A percentile compares a stretch with the other conserved stretches of the same genome.
Evolutionary conservation across 2,797 vertebrate genomes (phyloP).

Genomic region (Pseudochirops corinnae): DNA sequence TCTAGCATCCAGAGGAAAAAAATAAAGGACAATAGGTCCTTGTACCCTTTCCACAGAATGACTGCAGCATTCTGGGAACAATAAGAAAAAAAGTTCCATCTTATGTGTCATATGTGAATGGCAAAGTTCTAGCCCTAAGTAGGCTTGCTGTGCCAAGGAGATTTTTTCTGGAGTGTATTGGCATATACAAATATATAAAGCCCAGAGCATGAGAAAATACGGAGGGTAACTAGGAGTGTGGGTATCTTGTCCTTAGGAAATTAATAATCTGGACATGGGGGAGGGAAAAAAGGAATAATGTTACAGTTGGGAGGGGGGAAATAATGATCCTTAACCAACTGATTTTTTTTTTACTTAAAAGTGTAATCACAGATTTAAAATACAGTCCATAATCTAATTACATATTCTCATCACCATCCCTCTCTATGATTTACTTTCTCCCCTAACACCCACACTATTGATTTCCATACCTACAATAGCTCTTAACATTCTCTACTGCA

Average conservation of each 20-base stretch:
- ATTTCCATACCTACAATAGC: neutral
- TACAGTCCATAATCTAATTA: neutral
- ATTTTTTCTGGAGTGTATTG: neutral
- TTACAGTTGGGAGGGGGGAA: neutral
- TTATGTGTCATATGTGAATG: neutral
- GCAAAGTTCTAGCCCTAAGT: neutral
- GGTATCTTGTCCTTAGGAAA: neutral
- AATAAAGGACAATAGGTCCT: neutral
- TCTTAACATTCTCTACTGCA: neutral
- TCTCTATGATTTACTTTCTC: neutral
- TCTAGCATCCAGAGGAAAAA: too few species aligned
- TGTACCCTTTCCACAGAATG: neutral
- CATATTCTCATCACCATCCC: neutral
- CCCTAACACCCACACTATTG: neutral
- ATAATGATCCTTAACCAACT: neutral
- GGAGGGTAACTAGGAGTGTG: neutral
- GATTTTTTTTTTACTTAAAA: neutral
- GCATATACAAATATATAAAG: neutral
- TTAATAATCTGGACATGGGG: neutral
- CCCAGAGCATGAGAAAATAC: neutral
- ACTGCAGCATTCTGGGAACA: neutral
- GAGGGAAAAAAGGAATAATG: neutral
- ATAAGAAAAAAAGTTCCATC: neutral
- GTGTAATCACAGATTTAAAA: neutral
- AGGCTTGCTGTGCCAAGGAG: neutral